phyloP scores from a whole-genome alignment of 2,888 invertebrate genomes.

The Heliconius hortense region DNA sequence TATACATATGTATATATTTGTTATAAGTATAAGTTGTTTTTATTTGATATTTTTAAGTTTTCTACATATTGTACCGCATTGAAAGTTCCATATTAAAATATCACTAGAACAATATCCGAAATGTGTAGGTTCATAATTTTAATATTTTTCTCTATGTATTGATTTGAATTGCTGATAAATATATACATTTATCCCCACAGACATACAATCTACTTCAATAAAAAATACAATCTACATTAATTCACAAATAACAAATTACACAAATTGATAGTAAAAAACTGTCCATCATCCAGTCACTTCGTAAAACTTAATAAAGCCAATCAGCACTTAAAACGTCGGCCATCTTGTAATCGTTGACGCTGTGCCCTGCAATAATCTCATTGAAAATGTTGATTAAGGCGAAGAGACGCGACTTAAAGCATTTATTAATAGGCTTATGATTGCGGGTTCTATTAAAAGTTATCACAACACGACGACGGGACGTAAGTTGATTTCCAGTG shows the following conservation, averaged over 20 bases:
- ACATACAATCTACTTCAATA: not conserved
- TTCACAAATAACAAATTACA: constrained; percentile 32
- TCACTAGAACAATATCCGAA: not conserved
- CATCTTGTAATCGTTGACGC: constrained; percentile 50
- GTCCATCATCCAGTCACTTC: constrained; percentile 43
- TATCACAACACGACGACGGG: constrained; percentile 62
- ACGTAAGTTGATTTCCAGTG: constrained; percentile 48
- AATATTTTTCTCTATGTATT: not conserved
- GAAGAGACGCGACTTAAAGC: constrained; percentile 59
- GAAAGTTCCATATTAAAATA: not conserved
- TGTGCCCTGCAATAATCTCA: constrained; percentile 63
- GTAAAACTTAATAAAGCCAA: constrained; percentile 57
- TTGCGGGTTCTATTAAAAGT: constrained; percentile 66
- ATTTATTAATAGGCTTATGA: constrained; percentile 69
- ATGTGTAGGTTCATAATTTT: not conserved
- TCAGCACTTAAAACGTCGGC: constrained; percentile 48
- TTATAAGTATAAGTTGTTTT: too few relatives aligned
- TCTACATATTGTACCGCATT: not conserved
- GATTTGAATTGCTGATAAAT: not conserved
- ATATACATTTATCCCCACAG: not conserved
- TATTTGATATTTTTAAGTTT: too few relatives aligned
- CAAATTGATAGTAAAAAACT: constrained; percentile 38
- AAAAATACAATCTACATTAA: not conserved
- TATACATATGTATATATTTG: too few relatives aligned
- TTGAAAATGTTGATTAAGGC: constrained; percentile 71